phyloP scores from a whole-genome alignment of 2,888 invertebrate genomes.

The Pristionchus entomophagus region DNA sequence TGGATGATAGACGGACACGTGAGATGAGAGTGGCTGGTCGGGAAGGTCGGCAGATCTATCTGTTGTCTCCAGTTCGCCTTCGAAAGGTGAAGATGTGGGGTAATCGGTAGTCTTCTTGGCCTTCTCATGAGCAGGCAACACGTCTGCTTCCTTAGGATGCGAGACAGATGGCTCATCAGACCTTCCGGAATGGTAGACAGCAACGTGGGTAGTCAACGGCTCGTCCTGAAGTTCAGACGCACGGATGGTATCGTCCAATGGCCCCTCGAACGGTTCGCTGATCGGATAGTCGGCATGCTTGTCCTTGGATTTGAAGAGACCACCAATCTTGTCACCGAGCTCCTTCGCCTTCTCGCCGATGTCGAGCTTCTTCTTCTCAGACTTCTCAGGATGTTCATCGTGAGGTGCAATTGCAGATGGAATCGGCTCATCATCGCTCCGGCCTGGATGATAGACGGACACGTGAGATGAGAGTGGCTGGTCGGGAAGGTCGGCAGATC shows the following conservation, averaged over 20 bases:
- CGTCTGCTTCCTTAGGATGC: not conserved
- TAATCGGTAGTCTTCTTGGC: not conserved
- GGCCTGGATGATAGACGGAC: conserved; percentile 31
- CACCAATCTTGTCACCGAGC: conserved; percentile 25
- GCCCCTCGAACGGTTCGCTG: not conserved
- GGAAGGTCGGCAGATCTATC: not conserved
- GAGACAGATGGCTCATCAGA: not conserved
- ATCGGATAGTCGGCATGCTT: conserved; percentile 11
- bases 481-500: not conserved
- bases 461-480: conserved; percentile 11
- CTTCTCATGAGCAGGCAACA: not conserved
- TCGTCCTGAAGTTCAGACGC: not conserved
- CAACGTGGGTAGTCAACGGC: not conserved
- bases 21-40: not conserved
- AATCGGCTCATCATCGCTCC: not conserved
- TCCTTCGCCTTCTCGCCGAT: conserved; percentile 3
- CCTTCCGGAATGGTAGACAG: conserved; percentile 3
- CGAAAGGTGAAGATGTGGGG: not conserved
- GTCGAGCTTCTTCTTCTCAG: conserved; percentile 32
- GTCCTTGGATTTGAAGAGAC: conserved; percentile 15
- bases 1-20: conserved; percentile 28
- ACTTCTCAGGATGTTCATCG: not conserved
- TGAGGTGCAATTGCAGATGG: not conserved
- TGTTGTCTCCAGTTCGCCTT: not conserved
- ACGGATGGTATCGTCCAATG: not conserved